These are phyloP conservation scores for Cebidichthys violaceus DNA, from an alignment of 2,113 vertebrate genomes.

Conservation along the genomic window DNA sequence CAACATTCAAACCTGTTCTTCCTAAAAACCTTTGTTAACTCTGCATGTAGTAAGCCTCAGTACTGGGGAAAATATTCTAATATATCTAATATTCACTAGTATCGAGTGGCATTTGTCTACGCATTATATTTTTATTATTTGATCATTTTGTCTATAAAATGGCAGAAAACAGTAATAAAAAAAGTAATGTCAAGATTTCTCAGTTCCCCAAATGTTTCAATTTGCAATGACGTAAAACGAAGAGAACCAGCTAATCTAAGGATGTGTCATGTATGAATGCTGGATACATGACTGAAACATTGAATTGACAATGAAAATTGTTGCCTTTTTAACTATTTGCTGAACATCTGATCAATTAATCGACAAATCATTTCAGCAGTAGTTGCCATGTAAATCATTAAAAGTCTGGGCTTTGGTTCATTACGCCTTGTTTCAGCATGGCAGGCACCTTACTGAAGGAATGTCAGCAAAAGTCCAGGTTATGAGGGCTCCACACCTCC, in stretches of 20 bases:
- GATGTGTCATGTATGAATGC: not conserved
- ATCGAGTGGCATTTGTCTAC: not conserved
- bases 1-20: slow-evolving; percentile 74
- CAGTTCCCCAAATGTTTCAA: not conserved
- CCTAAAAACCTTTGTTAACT: slow-evolving; percentile 16
- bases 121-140: not conserved
- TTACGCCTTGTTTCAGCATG: slow-evolving; percentile 6
- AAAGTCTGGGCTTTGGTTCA: not conserved
- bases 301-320: slow-evolving; percentile 6
- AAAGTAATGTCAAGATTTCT: not conserved
- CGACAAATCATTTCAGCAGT: not conserved
- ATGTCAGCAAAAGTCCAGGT: not conserved
- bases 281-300: not conserved
- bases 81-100: not conserved
- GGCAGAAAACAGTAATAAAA: not conserved
- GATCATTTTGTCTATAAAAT: not conserved
- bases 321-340: not conserved
- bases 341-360: not conserved
- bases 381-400: not conserved
- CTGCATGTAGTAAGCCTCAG: not conserved
- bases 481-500: slow-evolving; percentile 11
- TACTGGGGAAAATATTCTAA: not conserved
- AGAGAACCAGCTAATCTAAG: not conserved
- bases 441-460: slow-evolving; percentile 4
- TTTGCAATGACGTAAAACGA: not conserved